Conservation (phyloP, 2,113 vertebrate species). For the Sakesphorus luctuosus region DNA sequence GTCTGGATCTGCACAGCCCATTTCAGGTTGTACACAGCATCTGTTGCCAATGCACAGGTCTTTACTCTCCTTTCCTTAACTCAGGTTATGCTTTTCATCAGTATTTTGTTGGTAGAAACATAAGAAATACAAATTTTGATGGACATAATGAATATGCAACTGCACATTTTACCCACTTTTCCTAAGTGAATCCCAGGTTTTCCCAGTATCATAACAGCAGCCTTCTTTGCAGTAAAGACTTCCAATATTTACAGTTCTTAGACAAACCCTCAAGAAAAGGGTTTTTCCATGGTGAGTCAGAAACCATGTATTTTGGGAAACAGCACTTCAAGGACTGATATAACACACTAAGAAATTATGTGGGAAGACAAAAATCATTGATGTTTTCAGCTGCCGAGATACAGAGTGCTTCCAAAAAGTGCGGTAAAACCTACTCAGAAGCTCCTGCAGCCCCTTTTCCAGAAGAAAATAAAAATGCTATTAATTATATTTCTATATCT, state of each 20-base stretch:
- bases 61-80: not conserved
- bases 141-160: fast-evolving
- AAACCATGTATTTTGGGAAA: constrained; percentile 56
- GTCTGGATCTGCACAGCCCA: not conserved
- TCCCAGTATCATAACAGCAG: not conserved
- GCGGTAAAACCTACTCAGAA: not conserved
- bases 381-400: constrained; percentile 38
- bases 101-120: not conserved
- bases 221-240: not conserved
- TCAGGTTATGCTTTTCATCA: not conserved
- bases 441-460: not conserved
- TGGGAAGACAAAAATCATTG: constrained; percentile 55
- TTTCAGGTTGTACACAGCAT: not conserved
- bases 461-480: not conserved
- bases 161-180: not conserved
- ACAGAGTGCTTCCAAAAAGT: not conserved
- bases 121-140: not conserved
- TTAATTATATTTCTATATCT: not conserved
- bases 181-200: not conserved
- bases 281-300: constrained; percentile 56
- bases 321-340: constrained; percentile 41
- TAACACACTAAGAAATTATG: constrained; percentile 11
- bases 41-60: not conserved
- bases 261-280: constrained; percentile 26
- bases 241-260: constrained; percentile 17